These are phyloP conservation scores for Macrotis lagotis DNA, from an alignment of 2,113 vertebrate species.

Conservation along the genomic window DNA sequence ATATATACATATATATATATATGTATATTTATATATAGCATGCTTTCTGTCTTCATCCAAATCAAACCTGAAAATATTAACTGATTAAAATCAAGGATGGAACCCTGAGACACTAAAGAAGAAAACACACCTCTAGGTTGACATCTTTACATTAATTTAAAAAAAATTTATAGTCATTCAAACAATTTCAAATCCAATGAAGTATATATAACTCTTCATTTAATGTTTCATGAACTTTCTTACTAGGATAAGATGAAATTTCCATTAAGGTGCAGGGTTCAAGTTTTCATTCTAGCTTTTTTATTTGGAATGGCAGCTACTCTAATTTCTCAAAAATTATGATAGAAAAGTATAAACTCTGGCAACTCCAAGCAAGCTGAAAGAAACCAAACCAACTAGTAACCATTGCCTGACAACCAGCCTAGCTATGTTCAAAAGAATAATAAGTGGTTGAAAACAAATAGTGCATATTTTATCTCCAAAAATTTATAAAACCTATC, in stretches of 20 bases:
- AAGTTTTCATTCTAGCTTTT: background rate
- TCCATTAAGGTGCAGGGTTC: background rate
- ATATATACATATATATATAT: no score
- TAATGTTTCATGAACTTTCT: background rate
- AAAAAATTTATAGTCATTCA: background rate
- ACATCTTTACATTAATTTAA: background rate
- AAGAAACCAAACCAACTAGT: background rate
- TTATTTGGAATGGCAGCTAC: background rate
- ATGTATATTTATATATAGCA: no score
- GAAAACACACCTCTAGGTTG: background rate
- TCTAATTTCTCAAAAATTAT: background rate
- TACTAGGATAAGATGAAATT: background rate
- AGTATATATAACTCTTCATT: background rate
- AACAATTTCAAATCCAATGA: background rate
- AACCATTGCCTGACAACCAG: background rate
- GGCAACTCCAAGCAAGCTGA: background rate
- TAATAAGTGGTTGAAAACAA: background rate
- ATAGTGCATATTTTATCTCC: background rate
- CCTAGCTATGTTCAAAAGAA: background rate
- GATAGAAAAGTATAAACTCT: background rate
- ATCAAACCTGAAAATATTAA: background rate
- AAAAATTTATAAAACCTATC: background rate
- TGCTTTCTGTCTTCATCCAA: background rate
- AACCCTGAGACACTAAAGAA: background rate
- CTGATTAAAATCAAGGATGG: background rate